Conservation (phyloP, 2,888 invertebrate genomes). For the Neoaliturus tenellus region DNA sequence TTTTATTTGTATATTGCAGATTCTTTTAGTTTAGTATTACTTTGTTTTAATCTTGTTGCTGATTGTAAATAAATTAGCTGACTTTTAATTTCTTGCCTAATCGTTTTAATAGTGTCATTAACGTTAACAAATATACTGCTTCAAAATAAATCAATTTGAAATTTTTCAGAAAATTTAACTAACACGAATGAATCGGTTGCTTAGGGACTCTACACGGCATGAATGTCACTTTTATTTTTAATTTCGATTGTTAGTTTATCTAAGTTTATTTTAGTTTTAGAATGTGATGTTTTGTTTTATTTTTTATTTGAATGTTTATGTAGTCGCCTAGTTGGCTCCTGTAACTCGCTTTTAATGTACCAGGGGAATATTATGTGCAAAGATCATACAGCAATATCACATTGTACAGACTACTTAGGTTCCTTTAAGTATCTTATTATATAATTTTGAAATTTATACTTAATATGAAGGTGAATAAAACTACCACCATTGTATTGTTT, state of each 20-base stretch:
- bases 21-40: conserved; percentile 41
- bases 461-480: conserved; percentile 59
- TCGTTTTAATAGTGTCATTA: conserved; percentile 43
- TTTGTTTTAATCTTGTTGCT: conserved; percentile 35
- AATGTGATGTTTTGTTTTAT: conserved; percentile 53
- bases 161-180: conserved; percentile 19
- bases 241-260: conserved; percentile 48
- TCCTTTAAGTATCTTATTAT: conserved; percentile 57
- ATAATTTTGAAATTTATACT: conserved; percentile 59
- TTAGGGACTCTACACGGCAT: conserved; percentile 47
- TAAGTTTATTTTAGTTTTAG: conserved; percentile 50
- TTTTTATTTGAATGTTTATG: conserved; percentile 53
- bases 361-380: conserved; percentile 47
- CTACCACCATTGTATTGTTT: conserved; percentile 57
- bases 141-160: conserved; percentile 18
- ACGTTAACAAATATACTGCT: conserved; percentile 40
- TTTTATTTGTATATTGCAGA: conserved; percentile 46
- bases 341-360: conserved; percentile 50
- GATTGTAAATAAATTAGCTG: conserved; percentile 43
- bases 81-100: conserved; percentile 47
- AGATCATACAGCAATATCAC: conserved; percentile 50
- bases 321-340: conserved; percentile 48
- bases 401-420: conserved; percentile 58
- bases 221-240: conserved; percentile 48
- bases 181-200: conserved; percentile 43